Evolutionary conservation across 2,888 invertebrate species (phyloP), one percentile per base, ranked within the genome.

Genomic region (Athripsodes cinereus): DNA sequence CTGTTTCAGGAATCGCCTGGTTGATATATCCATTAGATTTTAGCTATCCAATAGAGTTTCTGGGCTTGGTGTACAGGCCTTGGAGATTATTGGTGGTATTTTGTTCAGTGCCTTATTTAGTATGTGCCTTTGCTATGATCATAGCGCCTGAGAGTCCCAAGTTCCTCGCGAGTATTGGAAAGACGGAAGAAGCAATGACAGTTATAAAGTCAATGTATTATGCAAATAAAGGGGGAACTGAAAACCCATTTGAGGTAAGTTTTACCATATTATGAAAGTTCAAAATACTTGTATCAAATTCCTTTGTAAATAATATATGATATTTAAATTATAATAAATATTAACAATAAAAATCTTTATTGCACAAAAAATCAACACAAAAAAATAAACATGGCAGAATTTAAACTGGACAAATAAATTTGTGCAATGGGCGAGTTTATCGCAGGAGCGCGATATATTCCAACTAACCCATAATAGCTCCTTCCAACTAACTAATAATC

Each of bases 61-160:
- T 84, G 46, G 77, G 73, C 52, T 73, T 88, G 60, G 69, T 70
- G 0, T 84, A 85, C 67, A 80, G 84, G 34, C 86, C 90, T 0
- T 92, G 92, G 92, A 78, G 92, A 6, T 68, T 90, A 6, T 82
- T 90, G 59, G 72, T 92, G 2, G 77, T 87, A 0, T 70, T 85
- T 0, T 81, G 87, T 59, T 81, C 84, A 1, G 31, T 87, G 2
- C 84, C 91, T 0, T 84, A 85, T 65, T 67, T 86, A 0, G 50
- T 86, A 1, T 81, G 84, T 0, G 79, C 85, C 0, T 46, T 83
- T 0, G 76, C 84, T 16, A 71, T 86, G 11, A 68, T 77, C 8
- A 74, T 76, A 47, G 78, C 86, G 13, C 90, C 91, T 0, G 92
- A 92, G 68, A 92, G 88, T 62, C 92, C 92, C 0, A 89, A 90